These are phyloP conservation scores for Dryas iulia DNA, from an alignment of 1,140 invertebrate species.

Conservation along the genomic window DNA sequence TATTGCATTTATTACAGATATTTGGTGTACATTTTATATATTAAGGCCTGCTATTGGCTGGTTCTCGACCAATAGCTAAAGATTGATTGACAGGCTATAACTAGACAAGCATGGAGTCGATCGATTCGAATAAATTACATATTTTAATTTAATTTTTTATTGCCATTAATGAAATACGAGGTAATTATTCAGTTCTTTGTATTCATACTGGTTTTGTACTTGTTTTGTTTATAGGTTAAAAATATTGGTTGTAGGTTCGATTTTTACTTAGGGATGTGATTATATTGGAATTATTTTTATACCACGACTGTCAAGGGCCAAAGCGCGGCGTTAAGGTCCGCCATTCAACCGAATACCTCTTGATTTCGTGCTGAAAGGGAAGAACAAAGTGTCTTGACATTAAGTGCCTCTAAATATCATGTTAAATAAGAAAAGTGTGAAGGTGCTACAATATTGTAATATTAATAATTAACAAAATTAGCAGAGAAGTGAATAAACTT, in stretches of 20 bases:
- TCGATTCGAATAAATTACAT: conserved; percentile 30
- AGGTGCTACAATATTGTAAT: too few species aligned
- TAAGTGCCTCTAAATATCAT: too few species aligned
- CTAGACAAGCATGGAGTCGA: conserved; percentile 35
- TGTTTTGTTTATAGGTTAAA: background rate
- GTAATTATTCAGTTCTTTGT: background rate
- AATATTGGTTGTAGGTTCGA: background rate
- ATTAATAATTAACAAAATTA: too few species aligned
- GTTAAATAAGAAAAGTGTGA: too few species aligned
- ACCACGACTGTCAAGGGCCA: too few species aligned
- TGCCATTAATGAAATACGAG: conserved; percentile 17
- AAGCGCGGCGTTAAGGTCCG: too few species aligned
- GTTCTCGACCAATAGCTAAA: conserved; percentile 35
- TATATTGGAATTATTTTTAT: too few species aligned
- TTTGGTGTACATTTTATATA: conserved; percentile 38
- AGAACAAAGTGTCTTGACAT: too few species aligned
- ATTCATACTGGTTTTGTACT: background rate
- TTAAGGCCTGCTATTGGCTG: conserved; percentile 36
- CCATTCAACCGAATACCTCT: too few species aligned
- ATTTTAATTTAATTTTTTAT: conserved; percentile 34
- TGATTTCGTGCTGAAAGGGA: too few species aligned
- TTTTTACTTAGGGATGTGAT: too few species aligned
- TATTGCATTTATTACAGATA: conserved; percentile 35
- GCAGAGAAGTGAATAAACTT: too few species aligned
- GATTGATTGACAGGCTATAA: conserved; percentile 41